A percentile compares a stretch with the other conserved stretches of the same genome.
Evolutionary conservation across 1,140 invertebrate species (phyloP).

Genomic region (Pogonomyrmex barbatus): DNA sequence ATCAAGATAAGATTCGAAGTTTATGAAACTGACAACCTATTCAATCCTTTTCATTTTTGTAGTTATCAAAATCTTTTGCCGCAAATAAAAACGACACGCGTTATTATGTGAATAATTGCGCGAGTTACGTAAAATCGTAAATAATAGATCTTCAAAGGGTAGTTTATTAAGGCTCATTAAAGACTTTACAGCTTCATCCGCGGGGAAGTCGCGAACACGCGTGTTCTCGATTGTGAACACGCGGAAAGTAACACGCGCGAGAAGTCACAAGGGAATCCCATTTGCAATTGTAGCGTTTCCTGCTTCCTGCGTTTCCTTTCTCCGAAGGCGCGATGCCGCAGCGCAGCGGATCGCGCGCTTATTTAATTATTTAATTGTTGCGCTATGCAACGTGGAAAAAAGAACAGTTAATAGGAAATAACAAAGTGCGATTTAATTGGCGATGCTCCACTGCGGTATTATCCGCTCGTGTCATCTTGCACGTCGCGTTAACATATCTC

Average conservation of each 20-base stretch:
- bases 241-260: constrained; percentile 47
- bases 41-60: not conserved
- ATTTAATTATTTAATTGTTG: constrained; percentile 59
- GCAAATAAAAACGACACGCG: not conserved
- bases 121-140: not conserved
- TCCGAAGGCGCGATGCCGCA: not conserved
- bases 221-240: constrained; percentile 3
- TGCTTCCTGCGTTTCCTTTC: constrained; percentile 49
- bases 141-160: not conserved
- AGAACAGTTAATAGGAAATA: constrained; percentile 48
- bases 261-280: constrained; percentile 48
- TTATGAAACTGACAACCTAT: not conserved
- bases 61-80: too few species aligned
- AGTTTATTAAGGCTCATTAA: constrained; percentile 33
- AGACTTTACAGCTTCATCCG: constrained; percentile 27
- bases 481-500: constrained; percentile 30
- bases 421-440: constrained; percentile 42
- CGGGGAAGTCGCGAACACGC: constrained; percentile 6
- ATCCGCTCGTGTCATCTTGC: constrained; percentile 15
- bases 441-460: not conserved
- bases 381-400: not conserved
- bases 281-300: constrained; percentile 47
- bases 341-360: constrained; percentile 35
- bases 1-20: not conserved
- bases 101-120: not conserved